Base-by-base conservation (phyloP, 2,797 vertebrate genomes). In the Eremophila alpestris region DNA sequence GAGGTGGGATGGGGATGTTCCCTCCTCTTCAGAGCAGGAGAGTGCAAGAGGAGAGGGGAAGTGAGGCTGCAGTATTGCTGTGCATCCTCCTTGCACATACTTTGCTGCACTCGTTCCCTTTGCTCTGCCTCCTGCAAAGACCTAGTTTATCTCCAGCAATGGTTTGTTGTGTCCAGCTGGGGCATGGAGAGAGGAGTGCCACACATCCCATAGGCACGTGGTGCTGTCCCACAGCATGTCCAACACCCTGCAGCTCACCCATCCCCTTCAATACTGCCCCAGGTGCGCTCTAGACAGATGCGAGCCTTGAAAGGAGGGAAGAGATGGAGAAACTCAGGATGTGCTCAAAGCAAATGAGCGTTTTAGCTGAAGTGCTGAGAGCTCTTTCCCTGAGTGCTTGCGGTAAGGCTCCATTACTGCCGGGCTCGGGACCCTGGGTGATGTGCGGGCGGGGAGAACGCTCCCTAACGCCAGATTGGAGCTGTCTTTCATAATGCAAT, bases 341-440 rank as follows among this genome's bases (percentile, higher is more conserved):
- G 58, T 49, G 69, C 73, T 83, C 54, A 10, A 10, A 86, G 60
- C 34, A 52, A 34, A 0, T 8, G 6, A 48, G 23, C 16, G 77
- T 23, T 27, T 48, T 3, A 59, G 60, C 69, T 40, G 80, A 27
- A 77, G 79, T 4, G 10, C 34, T 20, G 76, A 22, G 64, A 85
- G 65, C 87, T 91, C 51, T 86, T 54, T 76, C 18, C 40, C 65
- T 63, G 63, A 95, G 95, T 65, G 83, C 92, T 93, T 95, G 93
- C 1, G 76, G 89, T 91, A 21, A 94, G 77, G 77, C 69, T 93
- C 93, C 91, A 93, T 95, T 94, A 95, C 54, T 2, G 38, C 59
- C 4, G 3, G 38, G 77, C 76, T 58, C 5, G 1, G 43, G n/a
- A 58, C 75, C 48, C 14, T 46, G 1, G 0, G 40, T 14, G 80